Base-by-base conservation (phyloP, 2,113 vertebrate genomes). In the Phodopus roborovskii region DNA sequence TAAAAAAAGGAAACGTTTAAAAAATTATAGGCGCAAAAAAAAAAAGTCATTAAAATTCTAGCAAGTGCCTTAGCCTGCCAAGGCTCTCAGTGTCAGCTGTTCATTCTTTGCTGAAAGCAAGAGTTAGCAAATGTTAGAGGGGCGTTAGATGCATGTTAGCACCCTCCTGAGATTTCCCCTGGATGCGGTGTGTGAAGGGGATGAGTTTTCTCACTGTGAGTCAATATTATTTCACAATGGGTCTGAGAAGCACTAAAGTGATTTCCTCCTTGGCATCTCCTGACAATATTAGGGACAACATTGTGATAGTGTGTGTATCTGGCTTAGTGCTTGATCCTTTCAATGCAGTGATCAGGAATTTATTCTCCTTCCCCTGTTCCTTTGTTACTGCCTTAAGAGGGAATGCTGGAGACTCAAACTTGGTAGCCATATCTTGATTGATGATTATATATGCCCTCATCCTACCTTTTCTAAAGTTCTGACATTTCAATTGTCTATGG, bases 31-130 rank as follows among this genome's bases (percentile, higher is more conserved):
- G 42, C 88, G 45, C 26, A 50, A 74, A 39, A 62, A 74, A 39
- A 62, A 36, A 88, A 42, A 28, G 20, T 60, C 42, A 89, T 79
- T 79, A 90, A 92, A 83, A 90, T 97, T 88, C 91, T 94, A 87
- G 85, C 36, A 56, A 92, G 26, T 19, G 13, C 30, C 45, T 10
- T 75, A 39, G 84, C 33, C 78, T 77, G 79, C 78, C 53, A 53
- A 86, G 45, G 26, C 30, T 62, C 73, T 13, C 10, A 53, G 42
- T 75, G 48, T 75, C 70, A 77, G 48, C 58, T 33, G 16, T 77
- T 82, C 66, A 64, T 58, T 91, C 58, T 88, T 88, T 77, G 50
- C 71, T 91, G 68, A 68, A 78, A 94, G 26, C 24, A 62, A 36
- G 96, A 58, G 77, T 68, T 71, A 82, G n/a, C 53, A 30, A 87